Base-by-base conservation (phyloP, 2,888 invertebrate species). In the Luperina nickerlii region DNA sequence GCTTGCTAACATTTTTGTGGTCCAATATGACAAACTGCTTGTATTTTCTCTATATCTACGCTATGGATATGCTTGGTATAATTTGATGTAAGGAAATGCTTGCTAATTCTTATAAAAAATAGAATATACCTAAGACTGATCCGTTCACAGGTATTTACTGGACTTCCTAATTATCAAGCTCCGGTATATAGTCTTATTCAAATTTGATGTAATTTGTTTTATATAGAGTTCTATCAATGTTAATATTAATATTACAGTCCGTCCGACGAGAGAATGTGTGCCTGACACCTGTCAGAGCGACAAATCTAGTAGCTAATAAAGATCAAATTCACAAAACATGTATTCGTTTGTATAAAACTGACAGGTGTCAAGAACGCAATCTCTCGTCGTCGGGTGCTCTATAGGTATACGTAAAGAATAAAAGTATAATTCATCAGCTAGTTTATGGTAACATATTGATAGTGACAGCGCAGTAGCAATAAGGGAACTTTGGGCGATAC, bases 1-100 rank as follows among this genome's bases (percentile, higher is more conserved):
- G 38, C 2, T 2, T 70, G 71, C 15, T 68, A 65, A 70, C 11
- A 27, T 32, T 72, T 68, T 60, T 66, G 38, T 83, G 42, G n/a
- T 38, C 1, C 1, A 4, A 11, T 24, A 42, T 66, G 42, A 67
- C 7, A 11, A 54, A 66, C 18, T 20, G 15, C 4, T 42, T 13
- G 20, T 57, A n/a, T 20, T 63, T 78, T n/a, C 7, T 51, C 1
- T 42, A 8, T 27, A 45, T 7, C 15, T 18, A 13, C 7, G 20
- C 3, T 51, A 32, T 32, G 48, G 7, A 76, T 13, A 18, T 18
- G 45, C 71, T 45, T 57, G n/a, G 7, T 57, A n/a, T 38, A 54
- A 32, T 54, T 54, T 24, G n/a, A 11, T 6, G 9, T n/a, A n/a
- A 9, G 18, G 9, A 6, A 51, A 54, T 18, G 2, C 2, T 24